Conservation (phyloP, 92 coral and sea anemone genomes). For the Virgularia gustaviana region DNA sequence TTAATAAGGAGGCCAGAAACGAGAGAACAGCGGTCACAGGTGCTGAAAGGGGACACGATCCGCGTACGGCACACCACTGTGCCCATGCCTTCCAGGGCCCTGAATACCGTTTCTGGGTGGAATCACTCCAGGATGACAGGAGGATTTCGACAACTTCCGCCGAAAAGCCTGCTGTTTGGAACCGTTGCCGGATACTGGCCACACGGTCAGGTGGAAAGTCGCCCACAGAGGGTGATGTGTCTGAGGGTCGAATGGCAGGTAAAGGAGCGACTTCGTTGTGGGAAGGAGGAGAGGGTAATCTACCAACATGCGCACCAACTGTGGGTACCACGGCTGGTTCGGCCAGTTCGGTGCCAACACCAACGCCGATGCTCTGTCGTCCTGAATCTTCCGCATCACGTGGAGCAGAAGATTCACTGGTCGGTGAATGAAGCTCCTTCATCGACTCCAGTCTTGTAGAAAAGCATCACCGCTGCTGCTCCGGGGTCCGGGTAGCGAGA, state of each 20-base stretch:
- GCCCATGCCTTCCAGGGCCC: conserved; percentile 56
- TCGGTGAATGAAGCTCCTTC: conserved; percentile 43
- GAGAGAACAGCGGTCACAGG: conserved; percentile 23
- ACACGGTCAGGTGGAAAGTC: too few species aligned
- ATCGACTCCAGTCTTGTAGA: conserved; percentile 50
- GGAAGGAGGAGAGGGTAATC: conserved; percentile 36
- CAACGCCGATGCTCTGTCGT: conserved; percentile 43
- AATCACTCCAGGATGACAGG: conserved; percentile 38
- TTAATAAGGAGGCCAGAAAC: conserved; percentile 22
- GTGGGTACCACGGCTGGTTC: conserved; percentile 58
- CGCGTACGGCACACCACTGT: conserved; percentile 46
- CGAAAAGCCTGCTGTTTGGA: conserved; percentile 48
- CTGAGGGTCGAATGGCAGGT: conserved; percentile 41
- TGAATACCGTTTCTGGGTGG: conserved; percentile 43
- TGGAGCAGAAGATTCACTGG: conserved; percentile 46
- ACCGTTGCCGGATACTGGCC: conserved; percentile 52
- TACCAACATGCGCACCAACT: conserved; percentile 12
- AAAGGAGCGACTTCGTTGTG: conserved; percentile 28
- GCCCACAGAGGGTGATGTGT: conserved; percentile 46
- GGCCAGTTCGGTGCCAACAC: conserved; percentile 57
- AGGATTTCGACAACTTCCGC: conserved; percentile 38
- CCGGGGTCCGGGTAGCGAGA: conserved; percentile 60
- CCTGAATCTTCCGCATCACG: conserved; percentile 37
- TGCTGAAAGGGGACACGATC: conserved; percentile 54
- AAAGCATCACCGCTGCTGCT: conserved; percentile 54